Conservation (phyloP, 2,113 vertebrate genomes). For the Zootoca vivipara region DNA sequence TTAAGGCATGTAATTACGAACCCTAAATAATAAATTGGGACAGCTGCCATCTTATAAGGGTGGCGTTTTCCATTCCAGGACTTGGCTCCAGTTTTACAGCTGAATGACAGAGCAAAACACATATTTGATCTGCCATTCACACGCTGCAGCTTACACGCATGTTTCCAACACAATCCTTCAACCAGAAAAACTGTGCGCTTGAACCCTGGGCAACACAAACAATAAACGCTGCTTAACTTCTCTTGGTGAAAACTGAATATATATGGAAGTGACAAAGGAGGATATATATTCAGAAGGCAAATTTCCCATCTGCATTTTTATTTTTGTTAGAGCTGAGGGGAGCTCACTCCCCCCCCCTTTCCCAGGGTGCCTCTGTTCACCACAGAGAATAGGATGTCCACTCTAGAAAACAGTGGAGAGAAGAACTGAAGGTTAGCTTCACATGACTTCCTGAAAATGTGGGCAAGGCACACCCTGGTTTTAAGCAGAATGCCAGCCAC, state of each 20-base stretch:
- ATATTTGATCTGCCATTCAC: background rate
- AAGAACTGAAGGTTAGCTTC: background rate
- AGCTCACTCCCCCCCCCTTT: background rate
- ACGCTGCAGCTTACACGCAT: background rate
- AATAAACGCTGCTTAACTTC: background rate
- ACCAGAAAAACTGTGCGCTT: too few relatives aligned
- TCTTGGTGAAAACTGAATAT: background rate
- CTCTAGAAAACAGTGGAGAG: background rate
- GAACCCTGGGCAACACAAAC: background rate
- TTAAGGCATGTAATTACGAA: too few relatives aligned
- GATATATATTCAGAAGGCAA: background rate
- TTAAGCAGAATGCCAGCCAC: too few relatives aligned
- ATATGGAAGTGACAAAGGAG: background rate
- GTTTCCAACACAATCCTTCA: background rate
- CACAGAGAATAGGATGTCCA: background rate
- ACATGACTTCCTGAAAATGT: background rate
- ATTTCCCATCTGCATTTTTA: background rate
- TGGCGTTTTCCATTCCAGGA: background rate
- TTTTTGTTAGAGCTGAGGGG: background rate
- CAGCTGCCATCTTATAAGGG: background rate
- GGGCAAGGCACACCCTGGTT: background rate
- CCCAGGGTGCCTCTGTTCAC: background rate
- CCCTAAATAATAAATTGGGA: too few relatives aligned
- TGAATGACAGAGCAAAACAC: background rate
- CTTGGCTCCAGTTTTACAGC: background rate